Conservation (phyloP, 1,140 invertebrate species). For the Ctenoplectra terminalis region DNA sequence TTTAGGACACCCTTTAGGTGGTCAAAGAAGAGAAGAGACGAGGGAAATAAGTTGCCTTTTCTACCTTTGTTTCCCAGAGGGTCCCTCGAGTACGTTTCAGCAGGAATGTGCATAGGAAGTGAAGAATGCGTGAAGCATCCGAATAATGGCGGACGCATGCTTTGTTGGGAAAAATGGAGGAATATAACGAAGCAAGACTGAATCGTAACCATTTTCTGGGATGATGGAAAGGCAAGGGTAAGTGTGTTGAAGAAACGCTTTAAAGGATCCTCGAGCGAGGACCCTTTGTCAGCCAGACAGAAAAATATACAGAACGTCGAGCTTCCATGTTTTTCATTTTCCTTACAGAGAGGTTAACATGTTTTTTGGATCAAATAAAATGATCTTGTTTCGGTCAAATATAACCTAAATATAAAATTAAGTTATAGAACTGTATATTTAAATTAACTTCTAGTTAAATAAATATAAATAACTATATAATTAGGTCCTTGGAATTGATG, state of each 20-base stretch:
- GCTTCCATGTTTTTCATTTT: not conserved
- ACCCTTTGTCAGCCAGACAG: no score
- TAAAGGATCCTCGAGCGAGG: not conserved
- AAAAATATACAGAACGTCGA: not conserved
- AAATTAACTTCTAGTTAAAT: no score
- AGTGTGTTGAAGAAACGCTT: not conserved
- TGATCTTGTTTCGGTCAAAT: not conserved
- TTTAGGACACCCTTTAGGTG: not conserved
- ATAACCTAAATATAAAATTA: not conserved
- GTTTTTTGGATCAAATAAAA: not conserved
- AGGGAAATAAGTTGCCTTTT: slow-evolving; percentile 19
- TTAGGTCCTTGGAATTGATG: no score
- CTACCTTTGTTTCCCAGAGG: not conserved
- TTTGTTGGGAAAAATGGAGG: not conserved
- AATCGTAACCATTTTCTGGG: not conserved
- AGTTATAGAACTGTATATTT: no score
- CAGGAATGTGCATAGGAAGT: not conserved
- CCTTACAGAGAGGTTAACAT: not conserved
- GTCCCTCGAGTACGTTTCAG: not conserved
- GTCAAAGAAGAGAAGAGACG: not conserved
- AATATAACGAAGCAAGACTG: not conserved
- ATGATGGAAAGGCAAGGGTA: not conserved
- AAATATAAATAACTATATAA: no score
- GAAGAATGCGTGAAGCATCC: not conserved
- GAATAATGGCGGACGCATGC: slow-evolving; percentile 15